Evolutionary conservation across 2,797 vertebrate species (phyloP), one percentile per base, ranked within the genome.

Genomic region (Phyllotis vaccarum): DNA sequence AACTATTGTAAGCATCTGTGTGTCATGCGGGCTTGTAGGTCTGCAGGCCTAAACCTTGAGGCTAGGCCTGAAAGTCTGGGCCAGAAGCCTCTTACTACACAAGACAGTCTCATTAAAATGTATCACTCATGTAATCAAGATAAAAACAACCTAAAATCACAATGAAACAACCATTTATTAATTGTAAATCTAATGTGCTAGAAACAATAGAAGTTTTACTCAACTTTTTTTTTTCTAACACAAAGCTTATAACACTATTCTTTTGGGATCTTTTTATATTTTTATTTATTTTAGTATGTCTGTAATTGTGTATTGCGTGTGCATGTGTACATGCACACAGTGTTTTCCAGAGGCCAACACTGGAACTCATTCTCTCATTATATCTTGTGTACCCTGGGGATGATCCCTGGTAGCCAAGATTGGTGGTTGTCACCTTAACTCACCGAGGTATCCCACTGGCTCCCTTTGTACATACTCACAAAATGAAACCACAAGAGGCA

Each of bases 161-260:
- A 92, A 34, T 70, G 21, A 95, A 88, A 89, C 54, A 88, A 93
- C 79, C 0, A 86, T 86, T 96, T 94, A 40, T 89, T 24, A 70
- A 82, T 83, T 95, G 0, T 46, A 90, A 60, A 9, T 56, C 24
- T 76, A 62, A 58, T 12, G 40, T 92, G 9, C 80, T 95, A 85
- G 58, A n/a, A n/a, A n/a, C n/a, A n/a, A n/a, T n/a, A n/a, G n/a
- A n/a, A n/a, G n/a, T n/a, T n/a, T n/a, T 91, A 1, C 3, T 93
- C 52, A 49, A 74, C 0, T 1, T 64, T 52, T 96, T 1, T 64
- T 52, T 96, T 92, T 83, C n/a, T 68, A 86, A 76, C 29, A 85
- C 6, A 56, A 78, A 82, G 3, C 72, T 54, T 40, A 86, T 10
- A 52, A 24, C 4, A 56, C 70, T 80, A 22, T 94, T 34, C n/a